Conservation (phyloP, 2,888 invertebrate genomes). For the Melitaea athalia region DNA sequence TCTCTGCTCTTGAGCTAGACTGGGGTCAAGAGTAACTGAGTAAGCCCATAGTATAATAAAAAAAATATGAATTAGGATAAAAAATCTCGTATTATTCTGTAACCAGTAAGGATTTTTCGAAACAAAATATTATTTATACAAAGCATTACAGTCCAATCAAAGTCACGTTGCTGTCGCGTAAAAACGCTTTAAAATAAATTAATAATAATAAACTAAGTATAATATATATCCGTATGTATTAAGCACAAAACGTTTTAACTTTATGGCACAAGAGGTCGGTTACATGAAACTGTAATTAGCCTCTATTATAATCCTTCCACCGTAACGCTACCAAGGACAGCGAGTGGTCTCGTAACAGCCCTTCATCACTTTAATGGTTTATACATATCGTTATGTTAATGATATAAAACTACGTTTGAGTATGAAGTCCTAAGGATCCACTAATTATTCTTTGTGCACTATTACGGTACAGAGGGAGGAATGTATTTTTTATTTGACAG, state of each 20-base stretch:
- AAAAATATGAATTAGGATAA: no score
- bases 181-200: constrained; percentile 1
- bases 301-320: constrained; percentile 33
- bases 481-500: no score
- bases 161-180: no score
- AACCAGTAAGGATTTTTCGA: no score
- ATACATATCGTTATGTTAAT: neutral
- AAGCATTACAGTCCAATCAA: neutral
- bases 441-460: no score
- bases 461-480: no score
- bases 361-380: constrained; percentile 25
- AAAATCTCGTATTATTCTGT: no score
- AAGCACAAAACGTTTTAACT: constrained; percentile 21
- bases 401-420: neutral
- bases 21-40: no score
- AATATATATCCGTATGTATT: constrained; percentile 11
- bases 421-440: neutral
- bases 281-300: constrained; percentile 33
- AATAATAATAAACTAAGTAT: constrained; percentile 7
- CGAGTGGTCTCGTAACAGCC: constrained; percentile 26
- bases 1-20: no score
- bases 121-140: neutral
- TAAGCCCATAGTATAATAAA: no score
- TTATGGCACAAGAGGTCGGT: constrained; percentile 28
- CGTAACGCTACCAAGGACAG: constrained; percentile 28